Base-by-base conservation (phyloP, 2,888 invertebrate species). In the Amiota communis region DNA sequence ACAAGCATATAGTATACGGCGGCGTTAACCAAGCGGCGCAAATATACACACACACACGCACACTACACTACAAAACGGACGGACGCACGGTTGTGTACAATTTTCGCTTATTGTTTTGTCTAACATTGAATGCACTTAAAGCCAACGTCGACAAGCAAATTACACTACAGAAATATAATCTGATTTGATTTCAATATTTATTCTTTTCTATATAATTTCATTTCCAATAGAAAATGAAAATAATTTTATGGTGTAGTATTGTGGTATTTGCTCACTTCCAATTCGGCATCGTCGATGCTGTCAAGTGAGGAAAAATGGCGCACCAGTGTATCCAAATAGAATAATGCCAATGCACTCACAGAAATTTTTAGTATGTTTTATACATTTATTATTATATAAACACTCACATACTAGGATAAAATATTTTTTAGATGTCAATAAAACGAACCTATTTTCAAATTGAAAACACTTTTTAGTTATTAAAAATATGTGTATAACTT, bases 261-360 rank as follows among this genome's bases (percentile, higher is more conserved):
- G 51, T 67, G 3, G 51, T 67, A 20, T 57, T 15, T n/a, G 67
- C 23, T 67, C 47, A 46, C 20, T 57, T 57, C 20, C 67, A 9
- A 81, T 79, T 78, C 78, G 76, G 78, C 78, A 78, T 76, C 51
- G 36, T 13, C 69, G 49, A 70, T 57, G 78, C 76, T 82, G 81
- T 80, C 80, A 82, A 81, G 75, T 79, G 81, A 15, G 77, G 79
- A 81, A 82, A 83, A 83, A 84, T 84, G 84, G 84, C 84, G 83
- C 74, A 78, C 75, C 73, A 74, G 76, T 76, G 77, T 77, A n/a
- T 23, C 49, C 72, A 72, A 67, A 67, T 57, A 10, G 36, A 36
- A 36, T 6, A 36, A 36, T 36, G 36, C 6, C 36, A 23, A 23
- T 63, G 61, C 12, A 11, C 23, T 20, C 12, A 23, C 36, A 13